phyloP scores from a whole-genome alignment of 2,888 invertebrate species.

The Agrotis puta region DNA sequence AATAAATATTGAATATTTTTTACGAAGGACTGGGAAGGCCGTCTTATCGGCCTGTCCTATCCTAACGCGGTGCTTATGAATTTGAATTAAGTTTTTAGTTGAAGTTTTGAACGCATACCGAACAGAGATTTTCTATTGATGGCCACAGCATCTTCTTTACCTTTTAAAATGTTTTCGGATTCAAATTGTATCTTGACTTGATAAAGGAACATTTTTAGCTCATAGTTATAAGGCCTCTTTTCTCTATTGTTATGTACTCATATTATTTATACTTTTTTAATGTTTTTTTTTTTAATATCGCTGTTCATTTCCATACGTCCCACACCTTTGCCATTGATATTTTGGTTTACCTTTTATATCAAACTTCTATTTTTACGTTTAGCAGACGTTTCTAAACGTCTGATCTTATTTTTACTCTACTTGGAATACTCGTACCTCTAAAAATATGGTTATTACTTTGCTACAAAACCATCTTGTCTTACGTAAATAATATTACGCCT shows the following conservation, averaged over 20 bases:
- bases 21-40: constrained; percentile 69
- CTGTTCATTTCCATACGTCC: no score
- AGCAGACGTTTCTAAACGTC: not conserved
- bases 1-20: constrained; percentile 80
- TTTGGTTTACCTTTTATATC: no score
- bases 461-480: not conserved
- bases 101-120: constrained; percentile 37
- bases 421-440: no score
- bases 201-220: no score
- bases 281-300: no score
- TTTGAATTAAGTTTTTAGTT: constrained; percentile 64
- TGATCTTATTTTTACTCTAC: constrained; percentile 1
- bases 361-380: not conserved
- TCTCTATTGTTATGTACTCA: no score
- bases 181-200: no score
- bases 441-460: no score
- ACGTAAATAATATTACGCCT: constrained; percentile 1
- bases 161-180: no score
- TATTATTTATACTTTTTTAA: no score
- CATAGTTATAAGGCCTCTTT: no score
- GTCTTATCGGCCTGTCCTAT: constrained; percentile 75
- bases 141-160: constrained; percentile 5
- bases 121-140: constrained; percentile 22
- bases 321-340: no score
- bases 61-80: constrained; percentile 65